Evolutionary conservation across 2,797 vertebrate genomes (phyloP), one percentile per base, ranked within the genome.

Genomic region (Enteromius unitaeniatus): DNA sequence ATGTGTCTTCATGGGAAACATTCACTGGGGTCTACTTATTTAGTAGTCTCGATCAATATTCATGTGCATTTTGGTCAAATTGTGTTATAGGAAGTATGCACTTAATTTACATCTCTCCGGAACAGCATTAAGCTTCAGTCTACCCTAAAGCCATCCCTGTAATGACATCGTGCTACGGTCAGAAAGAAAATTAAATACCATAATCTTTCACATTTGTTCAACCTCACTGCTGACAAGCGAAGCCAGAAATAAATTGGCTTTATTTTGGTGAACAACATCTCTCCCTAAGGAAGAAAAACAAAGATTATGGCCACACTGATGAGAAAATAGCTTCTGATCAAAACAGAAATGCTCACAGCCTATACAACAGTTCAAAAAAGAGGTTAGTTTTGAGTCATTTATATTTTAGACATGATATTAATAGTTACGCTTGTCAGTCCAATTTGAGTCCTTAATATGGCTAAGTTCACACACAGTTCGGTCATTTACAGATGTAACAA

Each of bases 181-280:
- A 28, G 62, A 83, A 76, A 65, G 34, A 65, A 82, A 76, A 82
- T 76, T 42, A 55, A 76, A 75, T 76, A 17, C 42, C 47, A 49
- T 49, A 34, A 65, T 82, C 49, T 68, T 76, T 55, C 34, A 58
- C 81, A 76, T 75, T 83, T 67, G 62, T 68, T 53, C 45, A 55
- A n/a, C 45, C 17, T 68, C 47, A 53, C 11, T 37, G 60, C 72
- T 75, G 45, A 76, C 81, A 76, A 83, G 60, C 37, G 17, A 76
- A 82, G 47, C n/a, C 15, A 26, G 72, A 67, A 51, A 82, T 65
- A 68, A 55, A 75, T 70, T 90, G 89, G 86, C 88, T 89, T 90
- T 88, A 88, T 89, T 87, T 91, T 89, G 88, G 85, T 84, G 89
- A 91, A 88, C 28, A 82, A 85, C 69, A 87, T 60, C 69, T 26